Base-by-base conservation (phyloP, 2,113 vertebrate genomes). In the Tor tambroides region DNA sequence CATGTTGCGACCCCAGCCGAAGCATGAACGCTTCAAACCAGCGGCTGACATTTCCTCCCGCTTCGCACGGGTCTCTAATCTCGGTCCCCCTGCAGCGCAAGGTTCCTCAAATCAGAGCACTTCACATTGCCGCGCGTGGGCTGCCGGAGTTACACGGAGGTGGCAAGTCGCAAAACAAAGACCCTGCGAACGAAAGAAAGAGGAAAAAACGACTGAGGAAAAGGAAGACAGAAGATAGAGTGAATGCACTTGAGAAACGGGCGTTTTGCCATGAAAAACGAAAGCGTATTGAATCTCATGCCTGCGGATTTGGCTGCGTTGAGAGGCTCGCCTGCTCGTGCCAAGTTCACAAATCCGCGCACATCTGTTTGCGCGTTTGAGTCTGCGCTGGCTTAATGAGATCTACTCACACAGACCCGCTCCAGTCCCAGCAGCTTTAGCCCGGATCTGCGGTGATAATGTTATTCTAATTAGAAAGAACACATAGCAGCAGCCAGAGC, bases 251-350 rank as follows among this genome's bases (percentile, higher is more conserved):
- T 32, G 28, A 85, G 76, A 72, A 51, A 35, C 14, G 41, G 85
- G 75, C 78, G 67, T 17, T 83, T 69, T 81, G 78, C 86, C 86
- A 85, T 77, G 19, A 82, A 84, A 86, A 80, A 41, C 32, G 32
- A 79, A 80, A 87, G 83, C 65, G 65, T 77, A 76, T 76, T 71
- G 79, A 71, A 84, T 80, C 21, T 69, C 49, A 54, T 35, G 67
- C 61, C 46, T 63, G 84, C 56, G 86, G 86, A 89, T 88, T 88
- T 89, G 80, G 82, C 85, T n/a, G 28, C 35, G 38, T 59, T n/a
- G 79, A 88, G 69, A 85, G 28, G 49, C 30, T 77, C 56, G 80
- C 41, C 51, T 74, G 67, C 11, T 15, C 23, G 61, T 86, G 88
- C 88, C 90, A 91, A 77, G 61, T 84, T 35, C 85, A 46, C 49